Evolutionary conservation across 2,888 invertebrate species (phyloP).

Genomic region (Scaptomyza reducta): DNA sequence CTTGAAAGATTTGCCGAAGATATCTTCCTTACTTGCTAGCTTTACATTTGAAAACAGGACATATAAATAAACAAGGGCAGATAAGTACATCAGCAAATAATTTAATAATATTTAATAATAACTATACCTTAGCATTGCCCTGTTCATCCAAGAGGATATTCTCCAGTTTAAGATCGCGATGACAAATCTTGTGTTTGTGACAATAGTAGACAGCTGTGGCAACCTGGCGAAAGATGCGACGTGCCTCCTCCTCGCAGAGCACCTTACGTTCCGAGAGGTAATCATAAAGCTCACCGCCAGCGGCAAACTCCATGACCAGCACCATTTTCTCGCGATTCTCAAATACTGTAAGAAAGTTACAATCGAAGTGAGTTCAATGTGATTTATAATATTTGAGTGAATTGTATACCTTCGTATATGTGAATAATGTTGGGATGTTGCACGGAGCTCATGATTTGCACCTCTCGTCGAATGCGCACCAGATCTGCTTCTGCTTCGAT

Average conservation of each 20-base stretch:
- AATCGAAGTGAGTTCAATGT: not conserved
- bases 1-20: too few relatives aligned
- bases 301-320: slow-evolving; percentile 99
- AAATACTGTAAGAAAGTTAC: slow-evolving; percentile 88
- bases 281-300: slow-evolving; percentile 99
- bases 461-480: slow-evolving; percentile 97
- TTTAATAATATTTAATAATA: not conserved
- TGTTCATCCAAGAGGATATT: slow-evolving; percentile 96
- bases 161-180: slow-evolving; percentile 97
- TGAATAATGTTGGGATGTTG: slow-evolving; percentile 99
- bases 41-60: too few relatives aligned
- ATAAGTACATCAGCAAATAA: too few relatives aligned
- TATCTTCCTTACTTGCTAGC: too few relatives aligned
- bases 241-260: slow-evolving; percentile 95
- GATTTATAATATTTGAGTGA: not conserved
- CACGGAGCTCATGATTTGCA: slow-evolving; percentile 99
- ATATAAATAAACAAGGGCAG: too few relatives aligned
- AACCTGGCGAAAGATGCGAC: slow-evolving; percentile 97
- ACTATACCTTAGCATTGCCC: slow-evolving; percentile 94
- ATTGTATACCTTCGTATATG: slow-evolving; percentile 96
- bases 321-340: slow-evolving; percentile 99
- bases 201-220: slow-evolving; percentile 98
- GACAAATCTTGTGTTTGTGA: slow-evolving; percentile 99
- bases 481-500: slow-evolving; percentile 98
- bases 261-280: slow-evolving; percentile 96